A percentile compares a stretch with the other conserved stretches of the same genome.
phyloP scores from a whole-genome alignment of 2,888 invertebrate species.

The Dichetophora obliterata region DNA sequence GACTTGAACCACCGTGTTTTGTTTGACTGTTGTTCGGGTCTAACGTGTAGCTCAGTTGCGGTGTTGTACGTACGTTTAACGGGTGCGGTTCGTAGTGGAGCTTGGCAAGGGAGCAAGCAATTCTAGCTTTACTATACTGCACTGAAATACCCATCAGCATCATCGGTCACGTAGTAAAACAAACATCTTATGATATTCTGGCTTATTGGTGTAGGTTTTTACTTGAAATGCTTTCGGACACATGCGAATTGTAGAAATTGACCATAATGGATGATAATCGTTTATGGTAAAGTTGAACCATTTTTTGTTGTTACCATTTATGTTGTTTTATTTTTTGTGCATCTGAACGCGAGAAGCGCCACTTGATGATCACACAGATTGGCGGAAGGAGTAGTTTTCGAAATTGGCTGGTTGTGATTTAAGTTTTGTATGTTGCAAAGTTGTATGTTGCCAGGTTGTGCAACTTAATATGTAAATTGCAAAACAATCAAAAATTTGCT shows the following conservation, averaged over 20 bases:
- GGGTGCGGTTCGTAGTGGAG: not conserved
- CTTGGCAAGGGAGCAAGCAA: not conserved
- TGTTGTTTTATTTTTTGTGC: not conserved
- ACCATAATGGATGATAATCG: conserved; percentile 68
- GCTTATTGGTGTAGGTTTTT: conserved; percentile 15
- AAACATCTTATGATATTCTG: conserved; percentile 66
- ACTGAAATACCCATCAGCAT: not conserved
- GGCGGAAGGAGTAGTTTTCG: not conserved
- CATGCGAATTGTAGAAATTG: conserved; percentile 53
- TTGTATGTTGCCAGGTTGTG: conserved; percentile 30
- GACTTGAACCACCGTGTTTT: conserved; percentile 19
- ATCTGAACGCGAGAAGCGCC: conserved; percentile 55
- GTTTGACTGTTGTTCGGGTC: not conserved
- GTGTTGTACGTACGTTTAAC: not conserved
- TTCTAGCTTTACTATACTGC: not conserved
- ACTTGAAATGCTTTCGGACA: not conserved
- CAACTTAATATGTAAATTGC: conserved; percentile 60
- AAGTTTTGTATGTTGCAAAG: not conserved
- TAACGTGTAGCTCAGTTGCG: conserved; percentile 6
- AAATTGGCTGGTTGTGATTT: not conserved
- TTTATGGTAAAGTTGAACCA: conserved; percentile 51
- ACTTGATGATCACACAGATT: conserved; percentile 52
- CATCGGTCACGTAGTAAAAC: conserved; percentile 69
- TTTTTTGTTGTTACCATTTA: not conserved
- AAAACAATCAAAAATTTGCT: conserved; percentile 63